A percentile compares a stretch with the other conserved stretches of the same genome.
These are phyloP conservation scores for Zaprionus vittiger DNA, from an alignment of 1,140 invertebrate species.

Conservation along the genomic window DNA sequence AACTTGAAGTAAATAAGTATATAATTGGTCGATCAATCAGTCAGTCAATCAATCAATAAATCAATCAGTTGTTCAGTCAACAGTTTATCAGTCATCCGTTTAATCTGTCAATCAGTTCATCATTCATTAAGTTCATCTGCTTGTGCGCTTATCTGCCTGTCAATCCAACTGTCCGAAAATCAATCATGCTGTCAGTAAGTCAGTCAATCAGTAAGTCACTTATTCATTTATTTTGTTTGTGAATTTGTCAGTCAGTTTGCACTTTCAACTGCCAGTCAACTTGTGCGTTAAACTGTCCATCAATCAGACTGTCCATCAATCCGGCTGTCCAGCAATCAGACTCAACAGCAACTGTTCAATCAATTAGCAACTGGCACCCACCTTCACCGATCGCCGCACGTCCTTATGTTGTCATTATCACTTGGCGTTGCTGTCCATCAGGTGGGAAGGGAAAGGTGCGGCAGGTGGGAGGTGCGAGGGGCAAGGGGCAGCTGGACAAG, in stretches of 20 bases:
- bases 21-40: background rate
- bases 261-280: background rate
- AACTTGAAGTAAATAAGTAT: background rate
- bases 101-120: background rate
- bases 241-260: background rate
- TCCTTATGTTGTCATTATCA: slow-evolving; percentile 30
- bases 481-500: background rate
- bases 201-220: slow-evolving; percentile 63
- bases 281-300: slow-evolving; percentile 38
- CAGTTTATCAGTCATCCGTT: background rate
- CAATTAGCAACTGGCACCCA: slow-evolving; percentile 50
- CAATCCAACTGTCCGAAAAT: slow-evolving; percentile 9
- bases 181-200: slow-evolving; percentile 39
- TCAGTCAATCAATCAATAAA: background rate
- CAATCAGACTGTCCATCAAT: background rate
- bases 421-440: slow-evolving; percentile 5
- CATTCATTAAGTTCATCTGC: slow-evolving; percentile 18
- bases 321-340: slow-evolving; percentile 24
- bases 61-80: background rate
- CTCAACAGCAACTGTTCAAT: slow-evolving; percentile 56
- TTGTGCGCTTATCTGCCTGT: slow-evolving; percentile 10
- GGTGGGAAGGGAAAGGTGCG: background rate
- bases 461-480: background rate
- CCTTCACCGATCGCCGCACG: background rate
- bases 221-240: background rate